Evolutionary conservation across 2,113 vertebrate species (phyloP), one percentile per base, ranked within the genome.

Genomic region (Pterocles burchelli): DNA sequence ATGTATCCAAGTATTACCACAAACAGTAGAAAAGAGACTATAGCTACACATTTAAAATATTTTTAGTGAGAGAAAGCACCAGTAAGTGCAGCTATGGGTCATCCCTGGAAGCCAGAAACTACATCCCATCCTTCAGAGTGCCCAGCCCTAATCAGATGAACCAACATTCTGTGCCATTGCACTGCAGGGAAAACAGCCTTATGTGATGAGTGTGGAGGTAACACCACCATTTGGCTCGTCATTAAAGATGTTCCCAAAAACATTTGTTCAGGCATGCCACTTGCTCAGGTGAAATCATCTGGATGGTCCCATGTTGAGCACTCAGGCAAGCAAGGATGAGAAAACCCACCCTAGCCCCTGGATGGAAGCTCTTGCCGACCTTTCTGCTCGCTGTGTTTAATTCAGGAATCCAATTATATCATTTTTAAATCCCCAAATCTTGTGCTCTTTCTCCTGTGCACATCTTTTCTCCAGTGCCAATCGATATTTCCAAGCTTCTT

Each of bases 401-500:
- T 80, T 92, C 91, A 93, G 75, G 90, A 94, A 95, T 95, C 81
- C 91, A 95, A 95, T 97, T 96, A 95, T 94, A 93, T 33, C 54
- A 48, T 41, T 88, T 94, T 88, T 58, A 96, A 97, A 95, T 92
- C 95, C 94, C 87, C 81, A 88, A 89, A 91, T 89, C 93, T 96
- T 93, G 74, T 95, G 93, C 81, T 94, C 51, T 93, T 96, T 95
- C 93, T 89, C 85, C 87, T 25, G 91, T 54, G 85, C 85, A 82
- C 95, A 94, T 82, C 85, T 93, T 74, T 36, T 68, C 91, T 34
- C 62, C 81, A 29, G 54, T 22, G 18, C 62, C 43, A 17, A 96
- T 97, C 91, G 5, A 93, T 96, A 94, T 82, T 89, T 93, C 88
- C 95, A 91, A 96, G 89, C 88, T 85, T 88, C 76, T 88, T 75